phyloP scores from a whole-genome alignment of 2,797 vertebrate species.

The Choloepus didactylus region DNA sequence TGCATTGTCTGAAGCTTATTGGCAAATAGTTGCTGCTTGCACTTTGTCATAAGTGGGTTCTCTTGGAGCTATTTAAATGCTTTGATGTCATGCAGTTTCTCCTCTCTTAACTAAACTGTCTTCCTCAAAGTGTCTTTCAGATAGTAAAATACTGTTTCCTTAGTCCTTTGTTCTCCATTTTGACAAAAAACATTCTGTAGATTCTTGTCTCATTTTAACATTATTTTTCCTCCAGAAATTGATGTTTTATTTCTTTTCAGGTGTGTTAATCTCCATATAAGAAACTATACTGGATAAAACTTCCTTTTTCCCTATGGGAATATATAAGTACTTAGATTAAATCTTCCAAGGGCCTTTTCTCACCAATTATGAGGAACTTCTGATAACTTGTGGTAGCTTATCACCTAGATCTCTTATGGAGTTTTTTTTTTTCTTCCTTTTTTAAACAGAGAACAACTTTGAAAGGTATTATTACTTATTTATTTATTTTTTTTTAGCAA shows the following conservation, averaged over 20 bases:
- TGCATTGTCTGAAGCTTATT: slow-evolving; percentile 62
- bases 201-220: slow-evolving; percentile 74
- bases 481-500: not conserved
- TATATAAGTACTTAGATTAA: slow-evolving; percentile 76
- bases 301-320: slow-evolving; percentile 53
- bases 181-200: slow-evolving; percentile 78
- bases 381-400: slow-evolving; percentile 51
- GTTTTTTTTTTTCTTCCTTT: slow-evolving; percentile 34
- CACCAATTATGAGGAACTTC: slow-evolving; percentile 69
- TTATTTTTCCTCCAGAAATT: slow-evolving; percentile 72
- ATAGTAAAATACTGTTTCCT: slow-evolving; percentile 70
- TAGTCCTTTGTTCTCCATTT: slow-evolving; percentile 79
- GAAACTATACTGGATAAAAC: slow-evolving; percentile 42
- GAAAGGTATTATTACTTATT: slow-evolving; percentile 49
- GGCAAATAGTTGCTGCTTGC: slow-evolving; percentile 43
- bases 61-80: slow-evolving; percentile 78
- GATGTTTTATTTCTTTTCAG: slow-evolving; percentile 77
- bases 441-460: slow-evolving; percentile 57
- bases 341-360: slow-evolving; percentile 74
- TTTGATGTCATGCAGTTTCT: slow-evolving; percentile 65
- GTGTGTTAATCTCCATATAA: slow-evolving; percentile 78
- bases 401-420: slow-evolving; percentile 56
- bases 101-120: slow-evolving; percentile 65
- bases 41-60: slow-evolving; percentile 51
- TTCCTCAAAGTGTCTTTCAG: slow-evolving; percentile 81